phyloP scores from a whole-genome alignment of 1,140 invertebrate species.

The Drosophila truncata region DNA sequence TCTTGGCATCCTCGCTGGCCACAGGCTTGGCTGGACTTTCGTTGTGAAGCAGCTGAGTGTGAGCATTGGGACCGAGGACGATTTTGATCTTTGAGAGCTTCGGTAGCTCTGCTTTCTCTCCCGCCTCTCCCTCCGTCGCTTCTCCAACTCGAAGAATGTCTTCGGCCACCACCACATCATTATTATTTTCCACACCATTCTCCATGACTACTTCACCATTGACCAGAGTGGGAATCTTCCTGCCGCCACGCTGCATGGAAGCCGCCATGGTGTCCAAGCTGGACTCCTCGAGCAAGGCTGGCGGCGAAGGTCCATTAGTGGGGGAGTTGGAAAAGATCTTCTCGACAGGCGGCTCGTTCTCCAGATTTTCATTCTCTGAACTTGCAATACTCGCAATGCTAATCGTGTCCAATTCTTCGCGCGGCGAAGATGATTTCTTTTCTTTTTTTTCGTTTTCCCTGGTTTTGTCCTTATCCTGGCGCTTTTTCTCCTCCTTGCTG shows the following conservation, averaged over 20 bases:
- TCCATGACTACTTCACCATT: conserved; percentile 4
- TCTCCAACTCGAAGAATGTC: not conserved
- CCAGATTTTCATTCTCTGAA: conserved; percentile 41
- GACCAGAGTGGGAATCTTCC: not conserved
- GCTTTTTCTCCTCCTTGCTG: conserved; percentile 13
- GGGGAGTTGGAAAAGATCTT: not conserved
- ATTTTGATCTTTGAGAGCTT: conserved; percentile 58
- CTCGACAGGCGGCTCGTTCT: conserved; percentile 54
- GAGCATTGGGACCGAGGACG: conserved; percentile 50
- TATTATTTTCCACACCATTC: not conserved
- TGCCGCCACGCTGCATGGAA: not conserved
- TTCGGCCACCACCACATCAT: too few species aligned
- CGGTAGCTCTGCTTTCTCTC: not conserved
- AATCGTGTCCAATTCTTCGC: not conserved
- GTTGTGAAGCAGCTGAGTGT: conserved; percentile 15
- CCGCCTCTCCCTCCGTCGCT: too few species aligned
- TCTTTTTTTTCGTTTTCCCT: conserved; percentile 1
- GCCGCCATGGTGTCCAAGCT: not conserved
- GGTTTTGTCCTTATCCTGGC: not conserved
- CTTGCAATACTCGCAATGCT: not conserved
- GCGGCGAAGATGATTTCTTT: not conserved
- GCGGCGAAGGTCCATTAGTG: not conserved
- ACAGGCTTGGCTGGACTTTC: not conserved
- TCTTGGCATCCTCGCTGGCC: not conserved
- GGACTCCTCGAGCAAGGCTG: not conserved